A percentile compares a stretch with the other conserved stretches of the same genome.
Evolutionary conservation across 1,140 invertebrate species (phyloP).

Genomic region (Planococcus citri): DNA sequence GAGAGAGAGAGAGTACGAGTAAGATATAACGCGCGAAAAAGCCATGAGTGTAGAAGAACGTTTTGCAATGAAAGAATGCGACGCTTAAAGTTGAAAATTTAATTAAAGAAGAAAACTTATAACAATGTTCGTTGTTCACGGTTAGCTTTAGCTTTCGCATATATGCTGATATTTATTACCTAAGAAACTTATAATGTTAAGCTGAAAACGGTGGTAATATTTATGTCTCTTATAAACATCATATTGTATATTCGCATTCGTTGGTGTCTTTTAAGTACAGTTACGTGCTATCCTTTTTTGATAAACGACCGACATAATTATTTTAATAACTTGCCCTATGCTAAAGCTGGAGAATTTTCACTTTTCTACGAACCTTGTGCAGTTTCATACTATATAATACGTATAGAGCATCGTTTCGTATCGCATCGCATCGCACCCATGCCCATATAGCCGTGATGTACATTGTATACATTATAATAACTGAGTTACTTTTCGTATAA

Average conservation of each 20-base stretch:
- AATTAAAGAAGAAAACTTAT: conserved; percentile 8
- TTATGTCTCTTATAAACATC: conserved; percentile 1
- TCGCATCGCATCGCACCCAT: no score
- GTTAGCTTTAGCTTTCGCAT: neutral
- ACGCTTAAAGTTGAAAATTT: conserved; percentile 7
- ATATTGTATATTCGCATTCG: conserved; percentile 7
- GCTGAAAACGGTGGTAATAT: neutral
- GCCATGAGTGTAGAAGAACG: no score
- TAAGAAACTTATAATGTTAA: conserved; percentile 8
- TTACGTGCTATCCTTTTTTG: neutral
- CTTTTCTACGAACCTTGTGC: neutral
- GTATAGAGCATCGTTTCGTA: no score
- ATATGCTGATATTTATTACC: conserved; percentile 3
- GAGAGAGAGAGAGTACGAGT: no score
- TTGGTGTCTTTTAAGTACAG: neutral
- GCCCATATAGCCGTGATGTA: no score
- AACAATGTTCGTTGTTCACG: neutral
- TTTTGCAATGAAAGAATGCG: neutral
- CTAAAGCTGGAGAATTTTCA: conserved; percentile 4
- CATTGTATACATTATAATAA: no score
- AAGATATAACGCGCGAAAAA: no score
- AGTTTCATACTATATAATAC: no score
- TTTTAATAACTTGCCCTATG: neutral
- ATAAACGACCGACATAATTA: conserved; percentile 7
- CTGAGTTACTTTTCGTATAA: no score